Base-by-base conservation (phyloP, 2,888 invertebrate genomes). In the Microdon myrmicae region DNA sequence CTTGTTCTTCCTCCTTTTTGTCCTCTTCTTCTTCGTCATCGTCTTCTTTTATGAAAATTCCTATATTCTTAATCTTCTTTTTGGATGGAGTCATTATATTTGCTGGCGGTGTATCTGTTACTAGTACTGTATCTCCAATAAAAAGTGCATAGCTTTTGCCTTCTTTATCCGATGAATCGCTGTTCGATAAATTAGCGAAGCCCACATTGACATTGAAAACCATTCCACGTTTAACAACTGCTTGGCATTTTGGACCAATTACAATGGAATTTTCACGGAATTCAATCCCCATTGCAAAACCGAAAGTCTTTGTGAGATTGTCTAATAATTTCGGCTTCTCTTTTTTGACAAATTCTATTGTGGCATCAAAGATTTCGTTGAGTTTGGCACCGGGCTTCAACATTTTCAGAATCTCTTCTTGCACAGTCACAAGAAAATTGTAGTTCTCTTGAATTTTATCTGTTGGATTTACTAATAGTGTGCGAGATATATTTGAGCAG, bases 211-310 rank as follows among this genome's bases (percentile, higher is more conserved):
- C 85, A 77, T 97, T 97, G 75, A 97, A 98, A 0, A 96, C 89
- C 97, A 99, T 98, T 45, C 95, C 94, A 79, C 95, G 96, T 72
- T 87, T 90, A 0, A 90, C 88, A 2, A 86, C 77, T 1, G 88
- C 86, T 28, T 85, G 86, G 8, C 91, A 92, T 83, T 97, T 99
- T 1, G 94, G 91, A 0, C 92, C 92, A 73, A 99, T 92, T 1
- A 96, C 84, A 48, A 98, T 83, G 0, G 94, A 92, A 70, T 92
- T 92, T 79, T 99, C 99, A 48, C 97, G 88, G 78, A 99, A 99
- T 77, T 99, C 98, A 71, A 99, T 93, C 4, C 99, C 99, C 89
- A 94, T 98, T 1, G 89, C 95, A 82, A 99, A 99, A 83, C 97
- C 98, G 82, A 96, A 92, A 70, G 89, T 93, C 79, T 96, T 98